Evolutionary conservation across 2,888 invertebrate genomes (phyloP).

Genomic region (Heliconius cydno): DNA sequence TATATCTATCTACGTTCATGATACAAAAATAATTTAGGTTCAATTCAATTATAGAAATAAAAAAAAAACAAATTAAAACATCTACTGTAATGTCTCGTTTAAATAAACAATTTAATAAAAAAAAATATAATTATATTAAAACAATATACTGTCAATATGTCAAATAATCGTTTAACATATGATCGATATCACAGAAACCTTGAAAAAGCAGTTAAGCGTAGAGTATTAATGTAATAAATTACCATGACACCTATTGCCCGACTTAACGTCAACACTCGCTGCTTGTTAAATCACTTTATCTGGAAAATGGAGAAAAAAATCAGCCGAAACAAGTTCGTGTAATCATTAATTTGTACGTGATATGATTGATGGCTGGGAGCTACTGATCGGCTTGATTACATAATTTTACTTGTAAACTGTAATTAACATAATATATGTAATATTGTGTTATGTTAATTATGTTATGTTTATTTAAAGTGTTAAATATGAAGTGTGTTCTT

Average conservation of each 20-base stretch:
- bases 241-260: slow-evolving; percentile 49
- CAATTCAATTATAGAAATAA: not conserved
- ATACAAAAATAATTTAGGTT: no score
- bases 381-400: slow-evolving; percentile 29
- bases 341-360: slow-evolving; percentile 44
- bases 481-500: not conserved
- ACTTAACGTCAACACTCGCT: slow-evolving; percentile 50
- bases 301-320: slow-evolving; percentile 39
- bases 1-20: not conserved
- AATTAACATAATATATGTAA: slow-evolving; percentile 4
- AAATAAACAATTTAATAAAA: not conserved
- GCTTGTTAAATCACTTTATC: slow-evolving; percentile 47
- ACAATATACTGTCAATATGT: slow-evolving; percentile 15
- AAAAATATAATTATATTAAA: not conserved
- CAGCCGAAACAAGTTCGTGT: slow-evolving; percentile 38
- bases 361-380: slow-evolving; percentile 45
- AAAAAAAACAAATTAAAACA: not conserved
- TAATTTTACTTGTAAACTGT: slow-evolving; percentile 19
- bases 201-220: slow-evolving; percentile 41
- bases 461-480: not conserved
- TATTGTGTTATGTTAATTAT: not conserved
- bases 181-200: slow-evolving; percentile 34
- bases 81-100: not conserved
- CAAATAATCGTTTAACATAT: slow-evolving; percentile 18
- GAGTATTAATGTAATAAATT: slow-evolving; percentile 49